These are phyloP conservation scores for Synanthedon tipuliformis DNA, from an alignment of 2,888 invertebrate species.

Conservation along the genomic window DNA sequence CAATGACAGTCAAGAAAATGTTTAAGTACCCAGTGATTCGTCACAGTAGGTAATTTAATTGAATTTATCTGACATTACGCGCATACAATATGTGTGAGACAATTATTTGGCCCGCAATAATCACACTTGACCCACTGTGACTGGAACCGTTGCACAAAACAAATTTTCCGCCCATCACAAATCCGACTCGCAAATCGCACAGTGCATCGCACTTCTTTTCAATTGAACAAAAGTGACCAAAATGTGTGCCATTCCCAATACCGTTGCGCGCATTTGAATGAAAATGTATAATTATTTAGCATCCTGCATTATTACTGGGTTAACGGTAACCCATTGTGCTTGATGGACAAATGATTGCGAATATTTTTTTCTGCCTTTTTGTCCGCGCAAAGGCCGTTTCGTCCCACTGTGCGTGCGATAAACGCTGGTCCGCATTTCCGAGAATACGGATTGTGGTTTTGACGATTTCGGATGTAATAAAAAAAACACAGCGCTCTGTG, in stretches of 20 bases:
- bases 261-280: slow-evolving; percentile 39
- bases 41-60: no score
- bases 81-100: neutral
- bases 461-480: slow-evolving; percentile 1
- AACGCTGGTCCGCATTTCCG: slow-evolving; percentile 15
- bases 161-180: slow-evolving; percentile 8
- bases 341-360: slow-evolving; percentile 60
- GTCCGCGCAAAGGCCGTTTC: slow-evolving; percentile 6
- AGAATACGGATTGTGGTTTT: slow-evolving; percentile 11
- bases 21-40: no score
- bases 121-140: slow-evolving; percentile 2
- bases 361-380: slow-evolving; percentile 20
- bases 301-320: slow-evolving; percentile 43
- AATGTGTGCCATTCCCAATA: slow-evolving; percentile 28
- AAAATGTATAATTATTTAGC: slow-evolving; percentile 57
- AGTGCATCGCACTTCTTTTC: neutral
- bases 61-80: neutral
- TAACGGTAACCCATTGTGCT: slow-evolving; percentile 53
- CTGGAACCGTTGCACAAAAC: slow-evolving; percentile 1
- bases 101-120: neutral
- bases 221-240: slow-evolving; percentile 9
- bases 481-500: neutral
- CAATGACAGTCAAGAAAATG: no score
- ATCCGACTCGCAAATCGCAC: slow-evolving; percentile 7
- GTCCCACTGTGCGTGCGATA: slow-evolving; percentile 13